Evolutionary conservation across 2,888 invertebrate species (phyloP).

Genomic region (Clistopyga incitator): DNA sequence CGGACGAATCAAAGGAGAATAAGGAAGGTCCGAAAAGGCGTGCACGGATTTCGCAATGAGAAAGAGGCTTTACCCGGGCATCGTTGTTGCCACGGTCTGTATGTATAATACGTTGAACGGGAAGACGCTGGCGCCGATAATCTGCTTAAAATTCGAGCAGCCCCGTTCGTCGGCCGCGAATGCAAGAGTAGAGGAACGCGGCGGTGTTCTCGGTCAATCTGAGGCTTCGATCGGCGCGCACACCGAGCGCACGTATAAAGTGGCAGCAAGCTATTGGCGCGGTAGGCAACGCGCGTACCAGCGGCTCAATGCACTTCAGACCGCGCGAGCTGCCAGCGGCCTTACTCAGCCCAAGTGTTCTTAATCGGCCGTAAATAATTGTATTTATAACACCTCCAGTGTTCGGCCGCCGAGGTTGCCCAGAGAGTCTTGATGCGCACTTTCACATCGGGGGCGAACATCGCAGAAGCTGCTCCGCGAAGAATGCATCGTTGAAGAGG

Average conservation of each 20-base stretch:
- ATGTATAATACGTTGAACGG: background rate
- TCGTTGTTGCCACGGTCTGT: background rate
- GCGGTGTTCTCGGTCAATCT: constrained; percentile 73
- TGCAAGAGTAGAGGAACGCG: constrained; percentile 19
- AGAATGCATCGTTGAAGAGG: constrained; percentile 34
- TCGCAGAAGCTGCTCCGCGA: constrained; percentile 56
- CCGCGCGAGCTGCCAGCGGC: constrained; percentile 66
- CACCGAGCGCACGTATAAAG: constrained; percentile 14
- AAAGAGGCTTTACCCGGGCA: constrained; percentile 6
- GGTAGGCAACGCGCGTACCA: background rate
- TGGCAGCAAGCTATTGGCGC: background rate
- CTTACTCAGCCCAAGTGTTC: constrained; percentile 75
- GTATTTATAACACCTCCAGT: constrained; percentile 83
- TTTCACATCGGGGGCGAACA: constrained; percentile 60
- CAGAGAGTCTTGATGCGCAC: constrained; percentile 63
- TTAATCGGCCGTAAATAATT: constrained; percentile 84
- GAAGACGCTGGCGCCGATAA: constrained; percentile 75
- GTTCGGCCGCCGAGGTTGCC: constrained; percentile 71
- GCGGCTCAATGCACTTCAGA: background rate
- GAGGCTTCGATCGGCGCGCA: constrained; percentile 73
- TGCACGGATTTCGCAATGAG: constrained; percentile 75
- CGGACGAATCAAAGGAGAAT: constrained; percentile 57
- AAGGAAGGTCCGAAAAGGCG: constrained; percentile 67
- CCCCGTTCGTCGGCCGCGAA: constrained; percentile 62
- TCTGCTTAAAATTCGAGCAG: constrained; percentile 82